Evolutionary conservation across 2,113 vertebrate genomes (phyloP).

Genomic region (Opisthocomus hoazin): DNA sequence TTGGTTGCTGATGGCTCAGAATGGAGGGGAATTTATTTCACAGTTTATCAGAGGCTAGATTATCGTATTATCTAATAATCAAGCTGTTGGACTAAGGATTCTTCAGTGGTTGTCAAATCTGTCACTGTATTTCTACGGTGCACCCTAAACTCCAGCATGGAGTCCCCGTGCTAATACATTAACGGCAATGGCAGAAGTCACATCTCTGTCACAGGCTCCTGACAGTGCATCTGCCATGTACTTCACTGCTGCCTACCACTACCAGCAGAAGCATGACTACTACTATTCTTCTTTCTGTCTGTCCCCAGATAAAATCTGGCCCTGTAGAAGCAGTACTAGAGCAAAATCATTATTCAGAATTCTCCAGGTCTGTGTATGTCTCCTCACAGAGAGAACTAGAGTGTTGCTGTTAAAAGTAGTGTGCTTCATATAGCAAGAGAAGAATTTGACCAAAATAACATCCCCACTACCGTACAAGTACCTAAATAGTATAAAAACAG

Average conservation of each 20-base stretch:
- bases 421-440: background rate
- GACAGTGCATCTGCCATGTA: background rate
- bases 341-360: background rate
- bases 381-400: background rate
- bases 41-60: background rate
- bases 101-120: background rate
- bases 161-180: background rate
- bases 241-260: background rate
- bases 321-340: background rate
- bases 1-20: background rate
- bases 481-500: background rate
- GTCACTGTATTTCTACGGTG: background rate
- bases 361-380: background rate
- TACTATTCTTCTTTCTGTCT: background rate
- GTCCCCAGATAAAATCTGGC: background rate
- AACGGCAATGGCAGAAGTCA: background rate
- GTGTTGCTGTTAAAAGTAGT: background rate
- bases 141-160: background rate
- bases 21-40: background rate
- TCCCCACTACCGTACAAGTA: background rate
- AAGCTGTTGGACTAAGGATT: background rate
- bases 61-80: background rate
- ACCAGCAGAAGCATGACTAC: background rate
- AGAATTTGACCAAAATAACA: background rate
- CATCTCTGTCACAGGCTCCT: background rate